Conservation (phyloP, 1,140 invertebrate genomes). For the Ostrea edulis region DNA sequence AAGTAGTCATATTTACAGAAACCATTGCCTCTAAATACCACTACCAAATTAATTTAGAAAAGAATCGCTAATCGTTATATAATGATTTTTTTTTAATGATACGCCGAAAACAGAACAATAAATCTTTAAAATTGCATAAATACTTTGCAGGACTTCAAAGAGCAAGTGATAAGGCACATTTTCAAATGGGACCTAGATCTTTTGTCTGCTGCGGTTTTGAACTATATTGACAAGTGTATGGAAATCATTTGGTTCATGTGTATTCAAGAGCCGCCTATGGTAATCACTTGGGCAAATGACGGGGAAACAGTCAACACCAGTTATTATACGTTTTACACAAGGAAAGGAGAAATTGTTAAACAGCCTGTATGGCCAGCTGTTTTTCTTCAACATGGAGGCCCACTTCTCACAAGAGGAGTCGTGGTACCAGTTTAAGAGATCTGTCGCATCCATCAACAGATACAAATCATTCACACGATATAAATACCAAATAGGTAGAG, state of each 20-base stretch:
- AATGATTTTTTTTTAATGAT: too few relatives aligned
- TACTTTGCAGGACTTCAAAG: conserved; percentile 38
- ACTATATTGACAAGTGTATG: conserved; percentile 45
- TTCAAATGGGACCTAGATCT: conserved; percentile 31
- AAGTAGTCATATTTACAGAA: background rate
- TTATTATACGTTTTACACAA: conserved; percentile 47
- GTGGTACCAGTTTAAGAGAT: conserved; percentile 20
- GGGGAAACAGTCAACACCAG: conserved; percentile 49
- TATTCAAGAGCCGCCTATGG: conserved; percentile 56
- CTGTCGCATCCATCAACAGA: background rate
- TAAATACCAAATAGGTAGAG: too few relatives aligned
- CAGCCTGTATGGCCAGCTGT: conserved; percentile 56
- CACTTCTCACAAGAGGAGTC: conserved; percentile 41
- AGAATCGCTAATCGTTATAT: too few relatives aligned
- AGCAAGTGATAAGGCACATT: conserved; percentile 26
- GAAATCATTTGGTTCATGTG: conserved; percentile 54
- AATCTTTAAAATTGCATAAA: too few relatives aligned
- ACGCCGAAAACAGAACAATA: too few relatives aligned
- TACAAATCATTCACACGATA: background rate
- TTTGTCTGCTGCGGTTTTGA: background rate
- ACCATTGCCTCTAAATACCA: too few relatives aligned
- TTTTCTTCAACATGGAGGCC: conserved; percentile 50
- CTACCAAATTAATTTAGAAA: too few relatives aligned
- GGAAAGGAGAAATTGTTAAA: conserved; percentile 43
- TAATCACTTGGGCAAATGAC: conserved; percentile 50